A percentile compares a stretch with the other conserved stretches of the same genome.
Evolutionary conservation across 2,888 invertebrate genomes (phyloP).

Genomic region (Rapana venosa): DNA sequence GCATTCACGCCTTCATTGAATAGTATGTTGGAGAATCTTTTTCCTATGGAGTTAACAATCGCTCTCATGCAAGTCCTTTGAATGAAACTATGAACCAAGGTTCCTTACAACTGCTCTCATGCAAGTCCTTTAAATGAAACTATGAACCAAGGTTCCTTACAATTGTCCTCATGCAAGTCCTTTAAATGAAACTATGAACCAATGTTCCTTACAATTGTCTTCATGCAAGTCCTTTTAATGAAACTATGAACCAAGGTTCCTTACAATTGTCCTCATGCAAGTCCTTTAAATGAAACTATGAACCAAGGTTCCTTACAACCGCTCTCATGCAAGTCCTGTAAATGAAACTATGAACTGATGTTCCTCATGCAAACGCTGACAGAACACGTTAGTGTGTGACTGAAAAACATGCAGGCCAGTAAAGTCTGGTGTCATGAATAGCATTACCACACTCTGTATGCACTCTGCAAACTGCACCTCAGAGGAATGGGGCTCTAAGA

Average conservation of each 20-base stretch:
- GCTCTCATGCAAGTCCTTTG: not conserved
- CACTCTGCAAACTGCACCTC: too few species aligned
- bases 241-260: not conserved
- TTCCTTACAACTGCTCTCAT: not conserved
- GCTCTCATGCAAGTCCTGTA: not conserved
- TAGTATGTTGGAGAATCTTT: not conserved
- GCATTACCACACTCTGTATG: too few species aligned
- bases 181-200: not conserved
- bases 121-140: not conserved
- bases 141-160: not conserved
- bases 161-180: not conserved
- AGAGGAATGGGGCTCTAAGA: too few species aligned
- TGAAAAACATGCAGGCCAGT: not conserved
- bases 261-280: not conserved
- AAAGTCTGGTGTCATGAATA: too few species aligned
- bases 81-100: not conserved
- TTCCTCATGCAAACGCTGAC: not conserved
- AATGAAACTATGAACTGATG: too few species aligned
- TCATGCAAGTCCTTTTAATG: not conserved
- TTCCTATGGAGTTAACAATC: not conserved
- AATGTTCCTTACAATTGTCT: not conserved
- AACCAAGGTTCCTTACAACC: not conserved
- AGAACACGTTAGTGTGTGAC: not conserved
- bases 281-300: not conserved
- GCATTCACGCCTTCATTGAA: not conserved